Base-by-base conservation (phyloP, 2,888 invertebrate genomes). In the Serrognathus titanus region DNA sequence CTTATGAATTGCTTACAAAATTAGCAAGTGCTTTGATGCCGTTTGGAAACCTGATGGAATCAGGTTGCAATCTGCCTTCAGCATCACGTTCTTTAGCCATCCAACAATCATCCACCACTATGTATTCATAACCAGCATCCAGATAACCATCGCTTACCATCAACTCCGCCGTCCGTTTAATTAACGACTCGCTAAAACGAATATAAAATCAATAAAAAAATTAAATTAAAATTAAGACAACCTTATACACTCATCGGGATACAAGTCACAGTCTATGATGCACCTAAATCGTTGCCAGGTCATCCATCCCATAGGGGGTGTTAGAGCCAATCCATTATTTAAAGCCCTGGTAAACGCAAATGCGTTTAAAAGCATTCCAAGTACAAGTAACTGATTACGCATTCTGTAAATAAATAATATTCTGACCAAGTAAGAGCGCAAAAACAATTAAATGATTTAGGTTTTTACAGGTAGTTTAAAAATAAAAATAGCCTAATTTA, bases 241-340 rank as follows among this genome's bases (percentile, higher is more conserved):
- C 87, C 85, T 86, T 57, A 87, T 84, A 66, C 87, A 87, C 62
- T 85, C 84, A 59, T 83, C 76, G 0, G 86, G 87, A 66, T 85
- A 83, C 49, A 79, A 79, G 36, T 79, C 75, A 72, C 88, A 88
- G 72, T 88, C 84, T 0, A 79, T 82, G 59, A 83, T 81, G 69
- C 88, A 88, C 16, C 85, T 74, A 69, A 83, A 88, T 58, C 86
- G 71, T 66, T 86, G 82, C 88, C 88, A 88, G 1, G 86, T 82
- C 64, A 88, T 78, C 87, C 87, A 88, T 37, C 88, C 88, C 87
- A 88, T 88, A 0, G 88, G 88, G 0, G 88, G 88, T 1, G 85
- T 87, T 53, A 79, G 68, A 0, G 85, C 86, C 46, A 87, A 71
- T 0, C 87, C 87, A 72, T 87, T 87, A 63, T 87, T 51, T 11